Conservation (phyloP, 2,113 vertebrate species). For the Todiramphus saurophagus region DNA sequence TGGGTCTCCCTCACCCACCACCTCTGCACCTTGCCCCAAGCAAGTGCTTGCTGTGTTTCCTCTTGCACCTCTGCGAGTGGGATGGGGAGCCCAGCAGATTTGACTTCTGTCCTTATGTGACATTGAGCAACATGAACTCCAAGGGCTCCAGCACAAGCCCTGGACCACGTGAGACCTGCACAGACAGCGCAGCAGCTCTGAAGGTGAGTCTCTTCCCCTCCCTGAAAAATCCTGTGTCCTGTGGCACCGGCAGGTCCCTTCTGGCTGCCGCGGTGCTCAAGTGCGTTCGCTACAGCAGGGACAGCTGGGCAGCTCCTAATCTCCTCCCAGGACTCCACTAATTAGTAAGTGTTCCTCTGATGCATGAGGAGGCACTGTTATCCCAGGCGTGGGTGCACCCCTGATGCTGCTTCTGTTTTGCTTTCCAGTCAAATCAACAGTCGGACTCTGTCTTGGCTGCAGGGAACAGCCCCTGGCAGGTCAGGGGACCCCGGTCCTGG, state of each 20-base stretch:
- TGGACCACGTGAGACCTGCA: background rate
- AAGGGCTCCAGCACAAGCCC: background rate
- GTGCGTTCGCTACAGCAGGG: background rate
- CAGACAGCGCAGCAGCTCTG: background rate
- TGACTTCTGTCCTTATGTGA: background rate
- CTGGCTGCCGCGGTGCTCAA: background rate
- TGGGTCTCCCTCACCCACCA: background rate
- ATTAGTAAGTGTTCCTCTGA: background rate
- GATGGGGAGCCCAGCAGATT: background rate
- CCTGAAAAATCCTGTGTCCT: accelerated
- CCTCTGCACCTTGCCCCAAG: accelerated
- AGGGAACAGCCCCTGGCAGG: background rate
- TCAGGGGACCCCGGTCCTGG: background rate
- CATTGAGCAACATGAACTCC: background rate
- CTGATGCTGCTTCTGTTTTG: background rate
- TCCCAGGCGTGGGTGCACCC: background rate
- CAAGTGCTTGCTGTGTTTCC: background rate
- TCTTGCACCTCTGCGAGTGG: background rate
- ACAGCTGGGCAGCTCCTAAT: background rate
- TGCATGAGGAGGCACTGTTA: background rate
- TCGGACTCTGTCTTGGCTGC: background rate
- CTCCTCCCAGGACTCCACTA: background rate
- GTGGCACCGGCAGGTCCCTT: accelerated
- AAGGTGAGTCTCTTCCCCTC: background rate
- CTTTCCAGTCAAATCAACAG: background rate